These are phyloP conservation scores for Melinaea menophilus DNA, from an alignment of 2,888 invertebrate genomes.

Conservation along the genomic window DNA sequence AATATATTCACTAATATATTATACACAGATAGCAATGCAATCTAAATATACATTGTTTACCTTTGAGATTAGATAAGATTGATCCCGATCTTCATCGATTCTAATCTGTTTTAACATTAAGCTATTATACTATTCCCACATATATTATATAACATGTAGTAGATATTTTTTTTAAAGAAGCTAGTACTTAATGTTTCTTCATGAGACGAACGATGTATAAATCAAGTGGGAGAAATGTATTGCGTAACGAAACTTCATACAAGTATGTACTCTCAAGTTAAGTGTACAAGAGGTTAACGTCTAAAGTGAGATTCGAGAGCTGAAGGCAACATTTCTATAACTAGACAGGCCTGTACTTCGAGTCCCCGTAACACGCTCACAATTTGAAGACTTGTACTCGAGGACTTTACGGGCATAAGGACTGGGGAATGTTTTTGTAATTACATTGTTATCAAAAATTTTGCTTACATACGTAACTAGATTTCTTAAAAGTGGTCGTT, in stretches of 20 bases:
- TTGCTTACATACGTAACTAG: no score
- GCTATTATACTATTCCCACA: no score
- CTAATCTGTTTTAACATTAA: no score
- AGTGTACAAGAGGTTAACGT: constrained; percentile 55
- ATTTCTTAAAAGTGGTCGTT: no score
- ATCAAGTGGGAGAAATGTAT: constrained; percentile 29
- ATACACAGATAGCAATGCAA: no score
- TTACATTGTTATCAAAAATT: no score
- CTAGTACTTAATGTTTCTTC: constrained; percentile 1
- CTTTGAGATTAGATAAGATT: no score
- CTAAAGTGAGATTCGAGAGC: constrained; percentile 34
- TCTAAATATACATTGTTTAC: no score
- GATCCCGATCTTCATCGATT: no score
- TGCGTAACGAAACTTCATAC: constrained; percentile 55
- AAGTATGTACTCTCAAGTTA: constrained; percentile 52
- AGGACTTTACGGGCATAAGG: neutral
- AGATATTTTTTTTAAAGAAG: neutral
- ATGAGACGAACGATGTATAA: constrained; percentile 16
- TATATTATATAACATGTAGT: neutral
- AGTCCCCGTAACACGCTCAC: neutral
- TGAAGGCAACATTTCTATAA: constrained; percentile 29
- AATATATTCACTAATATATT: no score
- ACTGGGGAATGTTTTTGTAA: neutral
- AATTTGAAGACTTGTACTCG: neutral
- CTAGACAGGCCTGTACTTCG: neutral